A percentile compares a stretch with the other conserved stretches of the same genome.
phyloP scores from a whole-genome alignment of 1,140 invertebrate genomes.

The Sarcophaga peregrina region DNA sequence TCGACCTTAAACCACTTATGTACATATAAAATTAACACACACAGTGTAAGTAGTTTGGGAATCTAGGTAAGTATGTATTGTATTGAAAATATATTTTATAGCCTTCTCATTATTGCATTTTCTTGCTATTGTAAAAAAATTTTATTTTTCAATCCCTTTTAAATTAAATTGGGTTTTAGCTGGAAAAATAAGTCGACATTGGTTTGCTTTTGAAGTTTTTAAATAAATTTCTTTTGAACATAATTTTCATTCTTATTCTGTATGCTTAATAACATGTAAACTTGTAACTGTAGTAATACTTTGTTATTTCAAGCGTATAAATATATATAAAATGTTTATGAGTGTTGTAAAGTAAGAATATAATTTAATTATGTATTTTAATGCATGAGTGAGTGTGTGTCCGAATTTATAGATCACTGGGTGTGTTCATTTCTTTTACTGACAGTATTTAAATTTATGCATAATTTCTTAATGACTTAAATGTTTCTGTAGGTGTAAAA shows the following conservation, averaged over 20 bases:
- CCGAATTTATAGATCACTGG: neutral
- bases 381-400: too few relatives aligned
- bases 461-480: neutral
- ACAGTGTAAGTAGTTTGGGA: too few relatives aligned
- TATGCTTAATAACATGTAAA: neutral
- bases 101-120: too few relatives aligned
- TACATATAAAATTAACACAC: too few relatives aligned
- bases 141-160: too few relatives aligned
- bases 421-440: neutral
- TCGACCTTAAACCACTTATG: too few relatives aligned
- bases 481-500: neutral
- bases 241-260: neutral
- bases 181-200: too few relatives aligned
- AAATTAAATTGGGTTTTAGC: too few relatives aligned
- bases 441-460: neutral
- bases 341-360: neutral
- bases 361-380: too few relatives aligned
- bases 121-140: too few relatives aligned
- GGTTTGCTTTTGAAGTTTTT: neutral
- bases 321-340: neutral
- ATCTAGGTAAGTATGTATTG: too few relatives aligned
- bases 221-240: neutral
- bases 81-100: too few relatives aligned
- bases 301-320: neutral
- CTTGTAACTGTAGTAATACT: constrained; percentile 14